Evolutionary conservation across 2,797 vertebrate genomes (phyloP), one percentile per base, ranked within the genome.

Genomic region (Podarcis lilfordi): DNA sequence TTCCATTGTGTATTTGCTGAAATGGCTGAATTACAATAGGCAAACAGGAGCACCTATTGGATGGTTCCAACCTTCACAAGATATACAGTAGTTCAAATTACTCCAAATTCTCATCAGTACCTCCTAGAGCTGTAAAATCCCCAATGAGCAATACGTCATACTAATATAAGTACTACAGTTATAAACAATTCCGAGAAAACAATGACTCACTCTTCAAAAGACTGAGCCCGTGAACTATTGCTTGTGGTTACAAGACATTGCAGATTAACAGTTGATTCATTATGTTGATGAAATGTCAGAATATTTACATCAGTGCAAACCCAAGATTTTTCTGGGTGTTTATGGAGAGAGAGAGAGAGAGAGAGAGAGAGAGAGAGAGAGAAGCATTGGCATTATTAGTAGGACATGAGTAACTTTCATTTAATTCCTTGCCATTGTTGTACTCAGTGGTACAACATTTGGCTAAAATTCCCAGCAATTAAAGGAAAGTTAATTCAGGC

Each of bases 171-270:
- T 35, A 40, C 80, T 92, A 15, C 3, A 1, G 40, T 91, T 92
- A 94, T 92, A 35, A 93, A 87, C 64, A 76, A 92, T 95, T 95
- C 94, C 93, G 89, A 95, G 95, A 95, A 95, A 89, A 87, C 88
- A 88, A 74, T 89, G 82, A 92, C 83, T 94, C 89, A 93, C 29
- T 79, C 85, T 92, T 92, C 76, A 86, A 93, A 96, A 94, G 88
- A 91, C 81, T 84, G 90, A 94, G 89, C 90, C 91, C 92, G 32
- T 55, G 86, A 40, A 86, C 93, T 82, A 59, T 77, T 86, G 40
- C 82, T 88, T 91, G 92, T 94, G 92, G 86, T 94, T 87, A 91
- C 90, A 94, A 95, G 96, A 89, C 88, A 15, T 77, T 32, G 66
- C 84, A 93, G 91, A 95, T 89, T 95, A 90, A 88, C 92, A 88